These are phyloP conservation scores for Venturia canescens DNA, from an alignment of 1,140 invertebrate species.

Conservation along the genomic window DNA sequence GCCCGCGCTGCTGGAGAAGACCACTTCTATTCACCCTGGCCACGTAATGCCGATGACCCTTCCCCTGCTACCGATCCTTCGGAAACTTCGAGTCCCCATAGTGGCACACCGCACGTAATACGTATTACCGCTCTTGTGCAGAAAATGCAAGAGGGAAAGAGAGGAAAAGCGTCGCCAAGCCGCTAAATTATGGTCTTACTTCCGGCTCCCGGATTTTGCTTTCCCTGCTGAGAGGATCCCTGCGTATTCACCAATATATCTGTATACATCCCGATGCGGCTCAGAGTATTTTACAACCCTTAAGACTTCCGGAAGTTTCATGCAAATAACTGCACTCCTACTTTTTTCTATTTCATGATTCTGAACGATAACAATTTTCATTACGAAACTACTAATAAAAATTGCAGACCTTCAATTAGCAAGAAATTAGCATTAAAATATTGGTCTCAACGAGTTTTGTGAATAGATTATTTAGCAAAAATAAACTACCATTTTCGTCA, in stretches of 20 bases:
- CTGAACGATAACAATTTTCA: too few species aligned
- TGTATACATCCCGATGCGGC: background rate
- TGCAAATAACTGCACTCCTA: too few species aligned
- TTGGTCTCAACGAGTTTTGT: too few species aligned
- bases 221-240: constrained; percentile 23
- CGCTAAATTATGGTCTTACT: constrained; percentile 59
- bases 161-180: constrained; percentile 46
- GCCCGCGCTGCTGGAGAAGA: background rate
- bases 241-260: background rate
- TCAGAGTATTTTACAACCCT: too few species aligned
- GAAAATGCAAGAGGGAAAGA: constrained; percentile 35
- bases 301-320: too few species aligned
- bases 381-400: too few species aligned
- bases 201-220: constrained; percentile 32
- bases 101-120: constrained; percentile 21
- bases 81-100: constrained; percentile 29
- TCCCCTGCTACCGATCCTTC: background rate
- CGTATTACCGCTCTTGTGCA: constrained; percentile 37
- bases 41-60: constrained; percentile 30
- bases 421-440: too few species aligned
- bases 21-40: constrained; percentile 4
- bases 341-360: too few species aligned
- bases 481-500: too few species aligned
- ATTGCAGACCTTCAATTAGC: too few species aligned
- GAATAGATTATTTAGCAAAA: too few species aligned